Evolutionary conservation across 2,888 invertebrate species (phyloP).

Genomic region (Micropterix aruncella): DNA sequence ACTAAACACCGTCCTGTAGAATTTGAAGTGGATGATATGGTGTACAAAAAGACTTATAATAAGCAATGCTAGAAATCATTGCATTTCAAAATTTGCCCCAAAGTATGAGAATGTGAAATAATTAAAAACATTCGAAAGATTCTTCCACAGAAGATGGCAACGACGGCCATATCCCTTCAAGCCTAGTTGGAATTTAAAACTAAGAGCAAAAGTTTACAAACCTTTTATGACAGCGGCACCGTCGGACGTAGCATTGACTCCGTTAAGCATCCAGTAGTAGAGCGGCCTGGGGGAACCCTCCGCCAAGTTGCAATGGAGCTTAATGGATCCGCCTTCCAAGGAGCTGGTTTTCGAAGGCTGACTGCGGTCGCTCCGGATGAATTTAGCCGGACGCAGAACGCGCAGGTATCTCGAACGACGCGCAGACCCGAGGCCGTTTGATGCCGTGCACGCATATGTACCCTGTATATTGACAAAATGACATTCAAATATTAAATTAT

Average conservation of each 20-base stretch:
- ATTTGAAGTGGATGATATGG: too few relatives aligned
- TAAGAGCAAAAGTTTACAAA: too few relatives aligned
- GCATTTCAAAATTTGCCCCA: too few relatives aligned
- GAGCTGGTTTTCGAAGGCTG: neutral
- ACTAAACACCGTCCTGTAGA: too few relatives aligned
- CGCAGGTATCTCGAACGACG: neutral
- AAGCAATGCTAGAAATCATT: too few relatives aligned
- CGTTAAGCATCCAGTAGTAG: neutral
- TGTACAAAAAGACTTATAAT: too few relatives aligned
- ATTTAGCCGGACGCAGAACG: neutral
- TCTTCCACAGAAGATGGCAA: too few relatives aligned
- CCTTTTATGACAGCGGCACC: neutral
- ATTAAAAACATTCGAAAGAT: too few relatives aligned
- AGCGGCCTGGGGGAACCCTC: neutral
- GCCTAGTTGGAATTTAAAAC: too few relatives aligned
- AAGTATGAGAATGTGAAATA: too few relatives aligned
- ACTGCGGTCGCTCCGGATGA: neutral
- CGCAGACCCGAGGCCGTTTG: neutral
- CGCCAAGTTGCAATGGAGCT: neutral
- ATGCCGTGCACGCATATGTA: neutral
- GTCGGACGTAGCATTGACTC: neutral
- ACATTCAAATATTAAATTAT: too few relatives aligned
- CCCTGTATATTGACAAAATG: neutral
- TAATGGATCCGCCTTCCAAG: neutral
- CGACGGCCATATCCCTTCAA: too few relatives aligned